Base-by-base conservation (phyloP, 2,888 invertebrate genomes). In the Ceriagrion tenellum region DNA sequence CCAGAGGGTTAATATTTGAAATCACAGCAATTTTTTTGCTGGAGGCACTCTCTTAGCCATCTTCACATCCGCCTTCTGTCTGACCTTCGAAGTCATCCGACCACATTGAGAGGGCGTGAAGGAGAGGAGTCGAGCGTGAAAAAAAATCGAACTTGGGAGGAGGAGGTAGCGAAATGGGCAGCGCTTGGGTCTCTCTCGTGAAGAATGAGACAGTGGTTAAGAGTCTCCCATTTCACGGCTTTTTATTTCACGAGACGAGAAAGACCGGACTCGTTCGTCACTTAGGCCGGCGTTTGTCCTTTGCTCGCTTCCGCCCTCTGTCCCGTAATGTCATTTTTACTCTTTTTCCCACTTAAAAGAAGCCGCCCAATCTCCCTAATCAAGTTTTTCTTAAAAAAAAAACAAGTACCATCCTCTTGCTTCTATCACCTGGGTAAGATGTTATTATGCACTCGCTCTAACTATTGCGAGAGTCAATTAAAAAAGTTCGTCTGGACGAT, bases 61-160 rank as follows among this genome's bases (percentile, higher is more conserved):
- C 90, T 59, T 35, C 59, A 59, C 91, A 91, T 91, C 91, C 91
- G 91, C 91, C 30, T 91, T 63, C 63, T 20, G 35, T 35, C 18
- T 35, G 59, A 40, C 63, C 91, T 91, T 59, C 59, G 23, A 63
- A 55, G 30, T 63, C 91, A 35, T 91, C 63, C 91, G 40, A 91
- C 13, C 63, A 40, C 91, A 35, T n/a, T 23, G 35, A n/a, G 26
- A 47, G 47, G 56, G 56, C 56, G 90, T 18, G 56, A 56, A 16
- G 16, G 55, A 55, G 90, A 30, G 56, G 55, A 56, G 56, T 8
- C 6, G 20, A 16, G 55, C 30, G 35, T 30, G 40, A 47, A 18
- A 90, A 90, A 90, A 30, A n/a, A 63, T 4, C 69, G 26, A n/a
- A 26, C n/a, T 63, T 59, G 63, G 20, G 59, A 59, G 59, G 47